phyloP scores from a whole-genome alignment of 2,888 invertebrate species.

The Macrophya annulata region DNA sequence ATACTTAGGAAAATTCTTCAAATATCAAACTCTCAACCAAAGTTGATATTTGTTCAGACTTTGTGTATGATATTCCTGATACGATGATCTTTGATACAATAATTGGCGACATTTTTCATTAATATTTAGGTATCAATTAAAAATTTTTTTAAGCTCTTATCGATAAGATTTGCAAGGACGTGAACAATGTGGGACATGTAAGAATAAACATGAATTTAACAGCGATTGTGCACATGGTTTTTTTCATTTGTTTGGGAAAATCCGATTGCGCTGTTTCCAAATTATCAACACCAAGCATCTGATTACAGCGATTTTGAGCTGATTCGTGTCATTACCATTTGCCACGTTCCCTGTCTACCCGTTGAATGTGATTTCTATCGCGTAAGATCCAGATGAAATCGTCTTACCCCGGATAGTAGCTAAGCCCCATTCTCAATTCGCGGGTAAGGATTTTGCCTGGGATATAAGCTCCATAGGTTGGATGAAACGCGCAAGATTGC shows the following conservation, averaged over 20 bases:
- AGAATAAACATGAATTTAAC: neutral
- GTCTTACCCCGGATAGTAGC: conserved; percentile 21
- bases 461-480: conserved; percentile 17
- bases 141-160: neutral
- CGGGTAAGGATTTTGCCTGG: neutral
- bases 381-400: conserved; percentile 21
- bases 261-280: neutral
- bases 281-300: neutral
- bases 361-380: conserved; percentile 18
- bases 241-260: neutral
- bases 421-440: neutral
- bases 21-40: neutral
- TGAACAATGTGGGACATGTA: neutral
- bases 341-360: neutral
- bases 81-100: neutral
- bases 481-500: conserved; percentile 10
- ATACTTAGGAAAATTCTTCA: conserved; percentile 38
- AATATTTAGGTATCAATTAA: neutral
- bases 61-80: neutral
- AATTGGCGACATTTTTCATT: neutral
- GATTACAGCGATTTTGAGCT: conserved; percentile 4
- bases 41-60: neutral
- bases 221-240: neutral
- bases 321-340: conserved; percentile 26
- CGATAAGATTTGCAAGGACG: neutral